These are phyloP conservation scores for Limulus polyphemus DNA, from an alignment of 2,888 invertebrate species.

Conservation along the genomic window DNA sequence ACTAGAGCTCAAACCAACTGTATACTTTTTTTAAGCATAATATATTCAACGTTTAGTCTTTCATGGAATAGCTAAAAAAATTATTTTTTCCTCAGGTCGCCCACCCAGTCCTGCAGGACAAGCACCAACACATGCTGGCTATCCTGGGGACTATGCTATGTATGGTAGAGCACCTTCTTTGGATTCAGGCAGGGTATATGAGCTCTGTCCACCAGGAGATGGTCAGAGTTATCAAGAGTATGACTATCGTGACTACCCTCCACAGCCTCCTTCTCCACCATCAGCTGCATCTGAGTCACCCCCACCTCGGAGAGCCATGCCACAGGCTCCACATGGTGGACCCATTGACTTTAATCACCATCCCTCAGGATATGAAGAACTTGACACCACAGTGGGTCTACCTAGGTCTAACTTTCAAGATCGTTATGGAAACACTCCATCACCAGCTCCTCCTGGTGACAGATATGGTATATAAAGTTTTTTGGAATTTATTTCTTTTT, in stretches of 20 bases:
- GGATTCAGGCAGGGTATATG: constrained; percentile 7
- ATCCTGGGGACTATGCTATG: constrained; percentile 16
- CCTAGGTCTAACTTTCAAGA: constrained; percentile 4
- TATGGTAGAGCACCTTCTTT: constrained; percentile 20
- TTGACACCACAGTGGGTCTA: constrained; percentile 38
- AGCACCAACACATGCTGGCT: constrained; percentile 24
- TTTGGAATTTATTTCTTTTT: too few relatives aligned
- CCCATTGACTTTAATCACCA: constrained; percentile 30
- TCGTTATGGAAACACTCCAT: constrained; percentile 15
- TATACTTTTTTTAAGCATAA: too few relatives aligned
- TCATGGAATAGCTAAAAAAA: neutral
- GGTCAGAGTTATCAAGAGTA: constrained; percentile 15
- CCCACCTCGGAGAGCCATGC: constrained; percentile 22
- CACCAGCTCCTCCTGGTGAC: constrained; percentile 25
- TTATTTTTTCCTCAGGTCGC: constrained; percentile 20
- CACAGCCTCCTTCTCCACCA: constrained; percentile 17
- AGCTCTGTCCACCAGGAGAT: neutral
- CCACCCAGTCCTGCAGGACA: constrained; percentile 28
- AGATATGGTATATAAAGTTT: constrained; percentile 22
- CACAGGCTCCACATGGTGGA: constrained; percentile 27
- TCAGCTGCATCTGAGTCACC: constrained; percentile 22
- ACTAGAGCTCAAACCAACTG: neutral
- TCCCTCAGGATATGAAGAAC: constrained; percentile 53
- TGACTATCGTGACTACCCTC: constrained; percentile 22
- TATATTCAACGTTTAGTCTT: too few relatives aligned